phyloP scores from a whole-genome alignment of 2,888 invertebrate genomes.

The Ametastegia equiseti region DNA sequence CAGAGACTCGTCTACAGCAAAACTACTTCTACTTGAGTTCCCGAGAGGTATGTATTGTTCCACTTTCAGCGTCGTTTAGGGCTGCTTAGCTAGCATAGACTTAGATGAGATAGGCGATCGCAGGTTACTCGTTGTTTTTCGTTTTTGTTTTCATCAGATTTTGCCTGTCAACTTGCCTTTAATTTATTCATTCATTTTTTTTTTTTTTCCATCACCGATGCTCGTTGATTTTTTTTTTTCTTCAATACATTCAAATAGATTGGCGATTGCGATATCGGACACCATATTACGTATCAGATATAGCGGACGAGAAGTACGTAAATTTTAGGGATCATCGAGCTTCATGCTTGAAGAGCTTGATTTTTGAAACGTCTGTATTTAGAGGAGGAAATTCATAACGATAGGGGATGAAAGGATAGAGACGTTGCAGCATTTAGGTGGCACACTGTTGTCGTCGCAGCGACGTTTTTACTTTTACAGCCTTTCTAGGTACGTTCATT shows the following conservation, averaged over 20 bases:
- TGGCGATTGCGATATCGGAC: conserved; percentile 30
- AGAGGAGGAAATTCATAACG: not conserved
- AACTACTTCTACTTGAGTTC: conserved; percentile 52
- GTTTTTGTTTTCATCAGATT: not conserved
- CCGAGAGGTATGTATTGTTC: conserved; percentile 73
- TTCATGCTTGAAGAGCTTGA: conserved; percentile 1
- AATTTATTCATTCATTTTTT: not conserved
- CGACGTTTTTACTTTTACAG: conserved; percentile 70
- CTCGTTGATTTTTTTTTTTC: not conserved
- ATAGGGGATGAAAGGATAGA: conserved; percentile 56
- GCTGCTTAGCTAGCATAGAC: conserved; percentile 43
- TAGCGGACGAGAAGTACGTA: not conserved
- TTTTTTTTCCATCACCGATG: not conserved
- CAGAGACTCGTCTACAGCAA: conserved; percentile 62
- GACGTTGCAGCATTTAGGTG: conserved; percentile 72
- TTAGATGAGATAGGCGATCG: not conserved
- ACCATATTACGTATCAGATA: not conserved
- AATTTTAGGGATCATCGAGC: conserved; percentile 11
- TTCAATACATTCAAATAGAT: not conserved
- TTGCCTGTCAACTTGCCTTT: not conserved
- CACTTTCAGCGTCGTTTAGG: conserved; percentile 71
- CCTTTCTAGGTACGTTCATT: conserved; percentile 70
- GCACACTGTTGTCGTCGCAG: conserved; percentile 63
- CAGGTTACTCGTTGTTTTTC: not conserved
- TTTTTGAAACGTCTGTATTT: not conserved